Conservation (phyloP, 2,888 invertebrate species). For the Nymphalis c-album region DNA sequence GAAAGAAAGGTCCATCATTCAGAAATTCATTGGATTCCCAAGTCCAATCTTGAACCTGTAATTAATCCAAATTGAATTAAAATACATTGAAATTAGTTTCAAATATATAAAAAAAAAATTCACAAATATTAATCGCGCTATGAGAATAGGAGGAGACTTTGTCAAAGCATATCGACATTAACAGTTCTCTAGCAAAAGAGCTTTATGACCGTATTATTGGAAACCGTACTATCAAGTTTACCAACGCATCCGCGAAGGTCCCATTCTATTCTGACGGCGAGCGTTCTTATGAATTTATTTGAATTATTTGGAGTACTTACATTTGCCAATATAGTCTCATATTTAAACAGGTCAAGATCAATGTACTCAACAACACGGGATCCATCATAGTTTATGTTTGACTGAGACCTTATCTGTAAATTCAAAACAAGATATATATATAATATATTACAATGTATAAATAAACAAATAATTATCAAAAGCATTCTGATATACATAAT, state of each 20-base stretch:
- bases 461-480: no score
- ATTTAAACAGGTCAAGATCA: slow-evolving; percentile 8
- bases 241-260: no score
- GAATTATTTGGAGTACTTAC: neutral
- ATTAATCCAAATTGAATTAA: neutral
- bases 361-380: neutral
- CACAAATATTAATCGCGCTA: no score
- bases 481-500: no score
- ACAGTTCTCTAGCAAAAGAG: no score
- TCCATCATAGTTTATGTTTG: slow-evolving; percentile 8
- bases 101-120: neutral
- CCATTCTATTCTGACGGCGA: no score
- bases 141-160: neutral
- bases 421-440: neutral
- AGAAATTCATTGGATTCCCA: slow-evolving; percentile 5
- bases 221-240: neutral
- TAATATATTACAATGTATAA: neutral
- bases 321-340: neutral
- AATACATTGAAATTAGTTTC: no score
- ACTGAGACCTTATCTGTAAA: slow-evolving; percentile 8
- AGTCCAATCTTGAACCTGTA: slow-evolving; percentile 1
- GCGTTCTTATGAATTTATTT: no score
- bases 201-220: no score
- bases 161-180: neutral
- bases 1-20: slow-evolving; percentile 1